These are phyloP conservation scores for Podarcis cretensis DNA, from an alignment of 2,113 vertebrate species.

Conservation along the genomic window DNA sequence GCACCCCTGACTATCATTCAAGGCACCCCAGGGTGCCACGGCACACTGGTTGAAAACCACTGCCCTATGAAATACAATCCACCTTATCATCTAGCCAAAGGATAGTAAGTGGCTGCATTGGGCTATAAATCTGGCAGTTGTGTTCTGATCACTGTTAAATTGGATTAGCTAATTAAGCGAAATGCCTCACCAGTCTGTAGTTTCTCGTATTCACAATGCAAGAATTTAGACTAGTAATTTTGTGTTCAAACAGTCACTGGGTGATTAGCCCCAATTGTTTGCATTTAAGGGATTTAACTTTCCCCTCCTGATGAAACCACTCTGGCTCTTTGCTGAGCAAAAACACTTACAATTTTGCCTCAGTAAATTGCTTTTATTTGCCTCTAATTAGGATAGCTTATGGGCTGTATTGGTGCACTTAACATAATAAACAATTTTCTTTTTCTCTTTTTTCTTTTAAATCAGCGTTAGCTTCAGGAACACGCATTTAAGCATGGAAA, in stretches of 20 bases:
- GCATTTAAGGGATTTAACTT: constrained; percentile 30
- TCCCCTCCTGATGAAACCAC: constrained; percentile 18
- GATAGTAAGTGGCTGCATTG: background rate
- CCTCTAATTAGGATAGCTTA: constrained; percentile 18
- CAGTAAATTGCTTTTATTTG: constrained; percentile 24
- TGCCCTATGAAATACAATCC: background rate
- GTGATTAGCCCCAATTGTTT: constrained; percentile 37
- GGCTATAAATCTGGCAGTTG: constrained; percentile 17
- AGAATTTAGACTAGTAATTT: constrained; percentile 13
- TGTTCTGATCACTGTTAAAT: constrained; percentile 41
- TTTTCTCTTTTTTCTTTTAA: background rate
- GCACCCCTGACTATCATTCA: too few species aligned
- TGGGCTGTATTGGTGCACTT: constrained; percentile 14
- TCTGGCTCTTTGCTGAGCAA: constrained; percentile 12
- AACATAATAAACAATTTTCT: constrained; percentile 18
- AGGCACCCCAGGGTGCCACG: too few species aligned
- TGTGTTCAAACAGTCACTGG: constrained; percentile 23
- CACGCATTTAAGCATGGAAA: constrained; percentile 9
- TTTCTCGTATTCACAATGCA: constrained; percentile 12
- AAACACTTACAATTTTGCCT: constrained; percentile 42
- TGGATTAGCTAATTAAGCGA: constrained; percentile 15
- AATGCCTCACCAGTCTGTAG: background rate
- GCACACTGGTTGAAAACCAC: too few species aligned
- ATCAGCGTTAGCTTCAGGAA: constrained; percentile 22
- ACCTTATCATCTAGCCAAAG: constrained; percentile 4